Evolutionary conservation across 2,888 invertebrate genomes (phyloP).

Genomic region (Diplolepis rosae): DNA sequence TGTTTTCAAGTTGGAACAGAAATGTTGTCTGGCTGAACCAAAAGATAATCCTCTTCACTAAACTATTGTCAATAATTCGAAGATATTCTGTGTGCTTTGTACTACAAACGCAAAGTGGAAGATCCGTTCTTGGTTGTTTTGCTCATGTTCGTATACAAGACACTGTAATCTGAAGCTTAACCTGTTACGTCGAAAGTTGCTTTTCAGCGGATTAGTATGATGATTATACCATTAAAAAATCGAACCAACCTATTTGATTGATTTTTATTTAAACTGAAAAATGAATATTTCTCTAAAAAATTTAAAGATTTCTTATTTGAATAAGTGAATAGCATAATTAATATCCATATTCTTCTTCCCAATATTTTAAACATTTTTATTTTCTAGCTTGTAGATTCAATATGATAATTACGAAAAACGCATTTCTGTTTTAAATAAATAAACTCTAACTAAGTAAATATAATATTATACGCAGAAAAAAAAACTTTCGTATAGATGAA

Average conservation of each 20-base stretch:
- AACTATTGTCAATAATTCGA: constrained; percentile 2
- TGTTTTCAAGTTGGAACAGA: neutral
- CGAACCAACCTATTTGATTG: neutral
- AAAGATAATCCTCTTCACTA: neutral
- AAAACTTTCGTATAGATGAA: constrained; percentile 11
- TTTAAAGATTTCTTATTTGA: too few species aligned
- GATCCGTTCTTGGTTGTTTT: neutral
- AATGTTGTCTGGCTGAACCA: neutral
- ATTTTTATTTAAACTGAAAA: neutral
- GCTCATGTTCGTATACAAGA: neutral
- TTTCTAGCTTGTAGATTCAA: constrained; percentile 5
- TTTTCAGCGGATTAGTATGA: neutral
- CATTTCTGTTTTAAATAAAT: constrained; percentile 11
- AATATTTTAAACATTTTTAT: constrained; percentile 10
- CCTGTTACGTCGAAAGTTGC: constrained; percentile 6
- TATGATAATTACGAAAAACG: constrained; percentile 18
- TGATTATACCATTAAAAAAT: neutral
- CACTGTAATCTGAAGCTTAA: constrained; percentile 9
- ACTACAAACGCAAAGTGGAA: neutral
- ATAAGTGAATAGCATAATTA: neutral
- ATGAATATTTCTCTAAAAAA: neutral
- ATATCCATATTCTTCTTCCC: neutral
- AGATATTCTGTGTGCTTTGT: neutral
- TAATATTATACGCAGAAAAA: constrained; percentile 16
- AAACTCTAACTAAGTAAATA: too few species aligned